Conservation (phyloP, 2,888 invertebrate genomes). For the Tyria jacobaeae region DNA sequence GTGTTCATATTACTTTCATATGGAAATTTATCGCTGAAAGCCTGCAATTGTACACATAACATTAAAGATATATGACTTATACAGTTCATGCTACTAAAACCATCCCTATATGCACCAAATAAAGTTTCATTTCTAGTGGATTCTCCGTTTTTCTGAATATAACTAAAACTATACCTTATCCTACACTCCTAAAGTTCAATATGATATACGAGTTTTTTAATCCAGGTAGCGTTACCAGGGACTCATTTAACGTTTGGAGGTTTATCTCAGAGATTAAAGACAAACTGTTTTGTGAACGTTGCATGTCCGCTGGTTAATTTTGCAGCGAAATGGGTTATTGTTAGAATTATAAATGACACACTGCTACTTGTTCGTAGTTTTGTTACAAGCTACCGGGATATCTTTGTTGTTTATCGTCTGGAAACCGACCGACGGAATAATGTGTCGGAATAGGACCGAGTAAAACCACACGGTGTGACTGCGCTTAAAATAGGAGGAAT, state of each 20-base stretch:
- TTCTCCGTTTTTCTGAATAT: slow-evolving; percentile 7
- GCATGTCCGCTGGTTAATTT: slow-evolving; percentile 22
- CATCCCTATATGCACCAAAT: slow-evolving; percentile 9
- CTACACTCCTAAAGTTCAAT: slow-evolving; percentile 23
- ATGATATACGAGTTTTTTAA: slow-evolving; percentile 18
- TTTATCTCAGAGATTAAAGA: slow-evolving; percentile 43
- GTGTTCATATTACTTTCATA: no score
- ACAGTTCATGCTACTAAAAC: no score
- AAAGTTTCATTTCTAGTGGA: slow-evolving; percentile 30
- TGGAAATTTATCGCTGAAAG: no score
- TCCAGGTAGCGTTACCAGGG: slow-evolving; percentile 28
- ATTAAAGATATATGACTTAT: no score
- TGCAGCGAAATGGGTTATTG: slow-evolving; percentile 15
- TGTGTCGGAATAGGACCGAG: no score
- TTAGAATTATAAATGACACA: slow-evolving; percentile 17
- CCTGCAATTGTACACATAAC: no score
- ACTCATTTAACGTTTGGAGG: slow-evolving; percentile 38
- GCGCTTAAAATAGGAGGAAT: no score
- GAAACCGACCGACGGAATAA: no score
- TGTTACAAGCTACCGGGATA: not conserved
- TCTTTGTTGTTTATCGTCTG: no score
- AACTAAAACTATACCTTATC: slow-evolving; percentile 31
- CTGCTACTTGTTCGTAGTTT: no score
- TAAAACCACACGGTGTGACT: no score
- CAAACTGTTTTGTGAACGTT: slow-evolving; percentile 27